Evolutionary conservation across 2,113 vertebrate species (phyloP), one percentile per base, ranked within the genome.

Genomic region (Cariama cristata): DNA sequence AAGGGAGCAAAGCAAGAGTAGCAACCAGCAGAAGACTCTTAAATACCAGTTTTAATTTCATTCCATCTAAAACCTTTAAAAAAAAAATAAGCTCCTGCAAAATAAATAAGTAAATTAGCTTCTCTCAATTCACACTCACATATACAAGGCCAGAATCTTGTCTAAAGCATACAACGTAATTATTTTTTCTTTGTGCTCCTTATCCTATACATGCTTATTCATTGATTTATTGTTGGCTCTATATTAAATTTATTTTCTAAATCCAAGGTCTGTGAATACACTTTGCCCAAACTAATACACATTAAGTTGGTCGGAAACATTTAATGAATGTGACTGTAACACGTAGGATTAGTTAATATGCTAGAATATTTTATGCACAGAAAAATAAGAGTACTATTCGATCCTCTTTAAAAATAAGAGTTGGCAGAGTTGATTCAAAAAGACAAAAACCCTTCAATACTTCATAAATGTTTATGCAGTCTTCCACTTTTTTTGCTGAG

Each of bases 221-320:
- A 94, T 55, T 92, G 67, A 86, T 92, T 77, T 83, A 52, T 22
- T 88, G 55, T 66, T 86, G 47, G 33, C 27, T 80, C 44, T 53
- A 17, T 82, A 96, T 77, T 77, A 90, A 84, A 90, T 92, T 77
- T 73, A 47, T 79, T 74, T 75, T 67, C 64, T 56, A 86, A 88
- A 92, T 95, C 64, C 84, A 93, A 93, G 35, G 50, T 33, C 64
- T 93, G 23, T 50, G 64, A 88, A 80, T 67, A 67, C 4, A 55
- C 28, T 74, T 68, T 67, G 75, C 77, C 75, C 33, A 88, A 92
- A 84, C 33, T 47, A 93, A 84, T 56, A 71, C 17, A 71, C 49
- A 66, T 38, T 75, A 86, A 18, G 28, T 22, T 60, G 33, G 21
- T 47, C 56, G 79, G 63, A 74, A 91, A 68, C 9, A 19, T 28